Evolutionary conservation across 2,888 invertebrate species (phyloP).

Genomic region (Augiades crinisus): DNA sequence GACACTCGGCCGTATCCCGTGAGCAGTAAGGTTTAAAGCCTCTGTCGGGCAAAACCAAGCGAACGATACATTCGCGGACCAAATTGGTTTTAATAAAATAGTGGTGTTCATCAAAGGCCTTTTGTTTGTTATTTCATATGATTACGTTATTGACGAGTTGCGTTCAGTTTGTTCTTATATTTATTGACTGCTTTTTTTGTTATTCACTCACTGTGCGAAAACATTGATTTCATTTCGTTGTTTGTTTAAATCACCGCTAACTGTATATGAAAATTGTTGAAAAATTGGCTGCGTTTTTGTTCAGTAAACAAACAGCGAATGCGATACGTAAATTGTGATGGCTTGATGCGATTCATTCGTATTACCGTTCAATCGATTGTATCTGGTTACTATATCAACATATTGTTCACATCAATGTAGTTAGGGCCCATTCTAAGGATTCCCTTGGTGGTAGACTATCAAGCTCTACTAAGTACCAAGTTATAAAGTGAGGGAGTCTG

Average conservation of each 20-base stretch:
- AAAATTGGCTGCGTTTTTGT: neutral
- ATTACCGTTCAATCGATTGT: too few species aligned
- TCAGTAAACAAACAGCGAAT: neutral
- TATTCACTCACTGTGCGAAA: neutral
- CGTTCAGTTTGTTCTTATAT: neutral
- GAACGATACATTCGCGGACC: constrained; percentile 17
- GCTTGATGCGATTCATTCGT: neutral
- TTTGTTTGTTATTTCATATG: constrained; percentile 20
- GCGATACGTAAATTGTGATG: neutral
- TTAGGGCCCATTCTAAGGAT: too few species aligned
- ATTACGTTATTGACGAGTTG: constrained; percentile 18
- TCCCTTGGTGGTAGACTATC: too few species aligned
- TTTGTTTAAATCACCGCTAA: constrained; percentile 2
- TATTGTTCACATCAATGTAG: too few species aligned
- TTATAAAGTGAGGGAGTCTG: too few species aligned
- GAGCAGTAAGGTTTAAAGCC: constrained; percentile 19
- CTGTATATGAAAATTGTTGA: neutral
- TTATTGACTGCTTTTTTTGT: neutral
- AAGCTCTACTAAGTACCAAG: too few species aligned
- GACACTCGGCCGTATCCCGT: constrained; percentile 12
- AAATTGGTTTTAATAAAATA: constrained; percentile 54
- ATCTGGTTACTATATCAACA: too few species aligned
- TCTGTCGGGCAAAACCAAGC: constrained; percentile 4
- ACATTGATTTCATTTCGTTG: neutral
- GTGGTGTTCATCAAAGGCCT: constrained; percentile 33